These are phyloP conservation scores for Penaeus vannamei DNA, from an alignment of 1,140 invertebrate species.

Conservation along the genomic window DNA sequence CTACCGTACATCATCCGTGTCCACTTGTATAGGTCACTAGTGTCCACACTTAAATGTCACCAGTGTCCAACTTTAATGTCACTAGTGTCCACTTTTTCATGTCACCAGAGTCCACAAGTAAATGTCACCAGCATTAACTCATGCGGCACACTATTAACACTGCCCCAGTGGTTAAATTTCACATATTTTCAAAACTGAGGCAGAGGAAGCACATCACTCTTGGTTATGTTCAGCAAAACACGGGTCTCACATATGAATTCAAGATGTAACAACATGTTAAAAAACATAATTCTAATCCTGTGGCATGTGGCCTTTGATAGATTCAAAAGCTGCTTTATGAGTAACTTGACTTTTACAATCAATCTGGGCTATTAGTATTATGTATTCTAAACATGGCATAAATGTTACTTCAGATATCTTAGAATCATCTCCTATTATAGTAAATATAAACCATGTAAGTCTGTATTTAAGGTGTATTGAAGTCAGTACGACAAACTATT, in stretches of 20 bases:
- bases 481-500: background rate
- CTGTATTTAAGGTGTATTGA: background rate
- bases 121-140: slow-evolving; percentile 45
- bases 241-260: background rate
- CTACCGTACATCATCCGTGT: background rate
- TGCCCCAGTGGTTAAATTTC: slow-evolving; percentile 41
- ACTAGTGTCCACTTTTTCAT: slow-evolving; percentile 16
- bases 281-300: too few species aligned
- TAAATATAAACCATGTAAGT: background rate
- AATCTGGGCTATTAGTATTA: too few species aligned
- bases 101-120: slow-evolving; percentile 34
- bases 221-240: background rate
- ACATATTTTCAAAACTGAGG: slow-evolving; percentile 27
- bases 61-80: slow-evolving; percentile 5
- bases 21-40: slow-evolving; percentile 8
- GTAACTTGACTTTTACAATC: too few species aligned
- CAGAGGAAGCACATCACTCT: slow-evolving; percentile 50
- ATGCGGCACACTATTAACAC: slow-evolving; percentile 37
- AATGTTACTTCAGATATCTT: background rate
- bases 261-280: too few species aligned
- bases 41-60: slow-evolving; percentile 31
- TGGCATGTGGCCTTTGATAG: too few species aligned
- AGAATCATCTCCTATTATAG: background rate
- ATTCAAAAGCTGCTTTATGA: too few species aligned
- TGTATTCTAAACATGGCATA: background rate